Conservation (phyloP, 2,797 vertebrate genomes). For the Crypturellus tataupa region DNA sequence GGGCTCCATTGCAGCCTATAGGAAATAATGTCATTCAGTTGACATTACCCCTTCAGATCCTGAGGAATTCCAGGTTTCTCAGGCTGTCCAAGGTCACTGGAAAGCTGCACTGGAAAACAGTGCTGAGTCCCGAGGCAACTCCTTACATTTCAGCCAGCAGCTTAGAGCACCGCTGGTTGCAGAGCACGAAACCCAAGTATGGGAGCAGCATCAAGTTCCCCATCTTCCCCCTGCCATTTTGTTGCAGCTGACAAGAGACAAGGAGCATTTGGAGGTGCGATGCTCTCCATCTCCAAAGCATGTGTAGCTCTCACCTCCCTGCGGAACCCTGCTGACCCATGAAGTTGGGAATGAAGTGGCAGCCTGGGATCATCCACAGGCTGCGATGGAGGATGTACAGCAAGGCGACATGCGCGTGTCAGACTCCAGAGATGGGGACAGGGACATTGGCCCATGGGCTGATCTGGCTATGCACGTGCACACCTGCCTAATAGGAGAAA, state of each 20-base stretch:
- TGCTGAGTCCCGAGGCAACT: background rate
- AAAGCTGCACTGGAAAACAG: background rate
- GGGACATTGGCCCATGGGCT: rapidly evolving
- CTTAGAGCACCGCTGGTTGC: background rate
- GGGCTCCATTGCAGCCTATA: background rate
- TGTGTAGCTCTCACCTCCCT: rapidly evolving
- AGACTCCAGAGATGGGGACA: rapidly evolving
- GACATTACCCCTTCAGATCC: background rate
- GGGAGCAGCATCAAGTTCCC: background rate
- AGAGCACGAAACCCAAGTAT: background rate
- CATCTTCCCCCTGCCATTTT: background rate
- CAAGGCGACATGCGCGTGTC: rapidly evolving
- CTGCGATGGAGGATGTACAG: background rate
- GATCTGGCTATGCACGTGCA: background rate
- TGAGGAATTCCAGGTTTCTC: background rate
- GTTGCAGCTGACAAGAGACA: background rate
- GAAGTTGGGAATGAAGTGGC: background rate
- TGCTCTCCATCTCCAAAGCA: background rate
- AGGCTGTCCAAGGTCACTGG: rapidly evolving
- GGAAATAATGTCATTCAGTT: background rate
- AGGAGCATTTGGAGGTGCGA: background rate
- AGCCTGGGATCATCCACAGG: background rate
- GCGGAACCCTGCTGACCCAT: background rate
- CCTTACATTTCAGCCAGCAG: background rate
- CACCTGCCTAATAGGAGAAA: background rate